A percentile compares a stretch with the other conserved stretches of the same genome.
These are phyloP conservation scores for Hypena proboscidalis DNA, from an alignment of 2,888 invertebrate species.

Conservation along the genomic window DNA sequence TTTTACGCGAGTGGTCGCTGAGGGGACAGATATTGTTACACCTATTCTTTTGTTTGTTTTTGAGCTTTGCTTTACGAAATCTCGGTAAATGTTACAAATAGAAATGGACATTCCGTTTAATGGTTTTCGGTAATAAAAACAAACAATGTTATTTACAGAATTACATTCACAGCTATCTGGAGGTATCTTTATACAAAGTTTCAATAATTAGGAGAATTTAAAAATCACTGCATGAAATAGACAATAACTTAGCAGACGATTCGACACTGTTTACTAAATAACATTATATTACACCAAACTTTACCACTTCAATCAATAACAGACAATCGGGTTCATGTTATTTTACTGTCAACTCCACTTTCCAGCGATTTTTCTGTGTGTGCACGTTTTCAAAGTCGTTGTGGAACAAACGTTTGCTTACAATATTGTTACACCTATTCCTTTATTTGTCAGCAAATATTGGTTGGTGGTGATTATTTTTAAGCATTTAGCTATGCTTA, in stretches of 20 bases:
- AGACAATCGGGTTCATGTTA: slow-evolving; percentile 28
- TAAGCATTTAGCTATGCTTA: too few relatives aligned
- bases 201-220: too few relatives aligned
- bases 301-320: not conserved
- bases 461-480: too few relatives aligned
- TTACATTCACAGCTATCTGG: too few relatives aligned
- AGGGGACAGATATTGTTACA: slow-evolving; percentile 48
- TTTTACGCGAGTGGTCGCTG: slow-evolving; percentile 43
- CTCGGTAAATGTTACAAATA: slow-evolving; percentile 12
- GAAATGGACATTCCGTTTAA: slow-evolving; percentile 5
- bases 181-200: too few relatives aligned
- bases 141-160: slow-evolving; percentile 6
- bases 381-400: slow-evolving; percentile 45
- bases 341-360: slow-evolving; percentile 31
- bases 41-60: slow-evolving; percentile 39
- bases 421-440: slow-evolving; percentile 49
- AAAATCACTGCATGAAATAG: too few relatives aligned
- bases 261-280: too few relatives aligned
- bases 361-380: slow-evolving; percentile 24
- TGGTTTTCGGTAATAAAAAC: not conserved
- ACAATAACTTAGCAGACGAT: too few relatives aligned
- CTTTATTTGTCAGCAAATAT: slow-evolving; percentile 36
- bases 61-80: slow-evolving; percentile 35
- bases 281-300: too few relatives aligned
- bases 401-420: slow-evolving; percentile 31